phyloP scores from a whole-genome alignment of 2,797 vertebrate genomes.

The Acestrorhynchus altus region DNA sequence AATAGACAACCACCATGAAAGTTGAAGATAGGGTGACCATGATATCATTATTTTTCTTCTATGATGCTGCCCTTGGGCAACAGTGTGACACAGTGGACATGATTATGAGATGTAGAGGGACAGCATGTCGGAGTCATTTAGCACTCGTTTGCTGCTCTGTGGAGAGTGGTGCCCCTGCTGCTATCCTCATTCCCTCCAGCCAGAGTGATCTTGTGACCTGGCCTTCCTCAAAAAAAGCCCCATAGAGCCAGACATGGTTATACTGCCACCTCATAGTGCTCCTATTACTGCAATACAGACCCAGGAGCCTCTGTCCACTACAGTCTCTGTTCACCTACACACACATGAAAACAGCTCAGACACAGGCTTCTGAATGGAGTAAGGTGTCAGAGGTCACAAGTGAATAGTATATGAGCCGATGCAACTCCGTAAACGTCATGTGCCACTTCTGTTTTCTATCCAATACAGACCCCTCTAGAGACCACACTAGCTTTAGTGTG shows the following conservation, averaged over 20 bases:
- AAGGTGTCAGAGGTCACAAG: not conserved
- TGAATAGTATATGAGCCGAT: not conserved
- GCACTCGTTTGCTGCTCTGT: constrained; percentile 14
- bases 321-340: not conserved
- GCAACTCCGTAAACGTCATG: constrained; percentile 2
- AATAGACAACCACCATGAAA: not conserved
- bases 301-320: constrained; percentile 6
- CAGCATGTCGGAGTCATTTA: constrained; percentile 19
- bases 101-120: constrained; percentile 28
- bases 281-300: constrained; percentile 13
- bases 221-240: constrained; percentile 9
- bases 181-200: constrained; percentile 20
- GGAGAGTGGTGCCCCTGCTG: constrained; percentile 3
- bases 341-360: not conserved
- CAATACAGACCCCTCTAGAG: not conserved
- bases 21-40: constrained; percentile 11
- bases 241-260: constrained; percentile 3
- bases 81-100: constrained; percentile 11
- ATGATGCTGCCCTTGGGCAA: constrained; percentile 22
- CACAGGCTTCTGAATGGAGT: not conserved
- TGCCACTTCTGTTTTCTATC: constrained; percentile 4
- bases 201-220: not conserved
- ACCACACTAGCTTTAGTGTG: not conserved
- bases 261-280: constrained; percentile 5
- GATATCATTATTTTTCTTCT: constrained; percentile 5